Conservation (phyloP, 2,113 vertebrate genomes). For the western clawed frog (Xenopus tropicalis) region UCB_Xtro_10.0 CM004445.2:79321001-79321500, state of each 20-base stretch:
- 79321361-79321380: too few species aligned
- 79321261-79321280: too few species aligned
- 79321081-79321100: slow-evolving; percentile 13
- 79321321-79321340: too few species aligned
- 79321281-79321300: too few species aligned
- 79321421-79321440: too few species aligned
- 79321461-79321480: too few species aligned
- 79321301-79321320: too few species aligned
- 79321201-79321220: slow-evolving; percentile 32
- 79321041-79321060: slow-evolving; percentile 16
- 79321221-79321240: slow-evolving; percentile 5
- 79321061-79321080: slow-evolving; percentile 37
- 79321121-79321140: slow-evolving; percentile 28
- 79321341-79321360: too few species aligned
- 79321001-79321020: slow-evolving; percentile 11
- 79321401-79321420: too few species aligned
- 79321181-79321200: slow-evolving; percentile 36
- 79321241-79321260: not conserved
- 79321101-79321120: slow-evolving; percentile 15
- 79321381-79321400: too few species aligned
- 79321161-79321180: slow-evolving; percentile 39
- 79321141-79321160: slow-evolving; percentile 28
- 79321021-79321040: slow-evolving; percentile 26
- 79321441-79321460: too few species aligned
- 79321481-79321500: too few species aligned